Base-by-base conservation (phyloP, 1,140 invertebrate species). In the Acromyrmex echinatior region DNA sequence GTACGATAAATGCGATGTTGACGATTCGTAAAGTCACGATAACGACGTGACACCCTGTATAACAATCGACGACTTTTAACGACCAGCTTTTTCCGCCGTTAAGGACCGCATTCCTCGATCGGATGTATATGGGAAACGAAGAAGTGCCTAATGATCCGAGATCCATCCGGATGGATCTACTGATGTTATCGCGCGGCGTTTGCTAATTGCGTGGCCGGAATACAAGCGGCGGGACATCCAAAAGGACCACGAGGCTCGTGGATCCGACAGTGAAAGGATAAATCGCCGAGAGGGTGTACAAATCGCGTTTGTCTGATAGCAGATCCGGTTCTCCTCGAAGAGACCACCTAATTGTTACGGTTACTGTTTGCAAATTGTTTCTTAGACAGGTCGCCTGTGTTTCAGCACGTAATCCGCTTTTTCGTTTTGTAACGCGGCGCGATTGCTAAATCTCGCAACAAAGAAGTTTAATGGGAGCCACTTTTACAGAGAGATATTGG, bases 121-220 rank as follows among this genome's bases (percentile, higher is more conserved):
- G 28, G 31, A 70, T 71, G 66, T 35, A 25, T 28, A n/a, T 39
- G n/a, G 18, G 51, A 71, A 25, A 28, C 5, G 18, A 18, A n/a
- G 53, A 49, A 4, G 45, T 28, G 79, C 58, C 62, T 88, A 86
- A 88, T 87, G 87, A 87, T 77, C 21, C 76, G 31, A 56, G 79
- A 89, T 76, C 65, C 80, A 71, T 87, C 77, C 58, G n/a, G 65
- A 53, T 68, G 58, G 87, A 21, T 70, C 68, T 18, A 53, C 28
- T 87, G 91, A 92, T 91, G 87, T 73, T 93, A 93, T 93, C 92
- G 74, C 70, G 60, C 58, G 60, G 86, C 56, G 81, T 68, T 88
- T 91, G 90, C 92, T 93, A 93, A 93, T 93, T 93, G 91, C 91
- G 80, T 88, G 82, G 78, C 65, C 86, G 74, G 74, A 49, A 56